phyloP scores from a whole-genome alignment of 2,797 vertebrate genomes.

The Fistularia commersonii region DNA sequence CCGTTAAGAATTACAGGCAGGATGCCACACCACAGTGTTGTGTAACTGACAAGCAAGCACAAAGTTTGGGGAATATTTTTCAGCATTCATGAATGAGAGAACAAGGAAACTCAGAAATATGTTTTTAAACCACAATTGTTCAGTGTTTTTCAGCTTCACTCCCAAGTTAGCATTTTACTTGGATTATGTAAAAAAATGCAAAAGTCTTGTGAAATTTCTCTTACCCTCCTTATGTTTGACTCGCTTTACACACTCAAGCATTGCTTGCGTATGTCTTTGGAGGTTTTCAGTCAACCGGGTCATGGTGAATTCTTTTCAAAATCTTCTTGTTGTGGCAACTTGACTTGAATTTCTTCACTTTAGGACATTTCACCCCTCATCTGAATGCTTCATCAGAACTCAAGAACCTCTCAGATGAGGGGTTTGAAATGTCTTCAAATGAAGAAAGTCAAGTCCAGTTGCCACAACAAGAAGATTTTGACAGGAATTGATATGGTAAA shows the following conservation, averaged over 20 bases:
- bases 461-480: no score
- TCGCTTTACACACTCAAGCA: conserved; percentile 22
- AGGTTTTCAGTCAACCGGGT: no score
- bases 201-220: conserved; percentile 46
- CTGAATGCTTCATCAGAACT: no score
- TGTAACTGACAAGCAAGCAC: conserved; percentile 56
- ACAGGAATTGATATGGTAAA: conserved; percentile 17
- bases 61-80: conserved; percentile 34
- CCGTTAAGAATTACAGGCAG: conserved; percentile 58
- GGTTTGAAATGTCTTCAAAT: no score
- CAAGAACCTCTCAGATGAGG: no score
- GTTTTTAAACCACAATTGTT: conserved; percentile 46
- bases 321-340: no score
- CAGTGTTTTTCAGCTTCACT: conserved; percentile 27
- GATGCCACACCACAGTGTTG: conserved; percentile 62
- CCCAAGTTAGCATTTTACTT: conserved; percentile 31
- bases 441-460: no score
- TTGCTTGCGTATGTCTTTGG: no score
- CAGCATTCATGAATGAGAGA: conserved; percentile 47
- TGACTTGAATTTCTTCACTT: no score
- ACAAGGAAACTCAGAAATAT: conserved; percentile 30
- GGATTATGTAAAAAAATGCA: conserved; percentile 32
- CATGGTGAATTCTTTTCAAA: no score
- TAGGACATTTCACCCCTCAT: no score
- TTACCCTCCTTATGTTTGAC: conserved; percentile 17